Evolutionary conservation across 2,113 vertebrate genomes (phyloP), one percentile per base, ranked within the genome.

Genomic region (Plestiodon gilberti): DNA sequence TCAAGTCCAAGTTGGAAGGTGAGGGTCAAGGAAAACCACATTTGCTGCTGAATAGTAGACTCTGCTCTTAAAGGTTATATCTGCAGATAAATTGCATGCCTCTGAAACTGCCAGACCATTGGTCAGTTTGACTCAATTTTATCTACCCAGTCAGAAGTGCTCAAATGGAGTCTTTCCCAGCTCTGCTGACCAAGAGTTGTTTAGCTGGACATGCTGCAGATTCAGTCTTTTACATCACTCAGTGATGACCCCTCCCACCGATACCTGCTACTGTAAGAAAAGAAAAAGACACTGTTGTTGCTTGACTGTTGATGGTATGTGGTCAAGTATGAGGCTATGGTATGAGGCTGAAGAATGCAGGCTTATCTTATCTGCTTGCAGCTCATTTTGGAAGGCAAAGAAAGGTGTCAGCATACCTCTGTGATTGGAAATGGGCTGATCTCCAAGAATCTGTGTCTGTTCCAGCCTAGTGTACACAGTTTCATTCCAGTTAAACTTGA

Each of bases 291-390:
- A 48, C 23, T 83, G 10, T 25, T 25, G 4, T 40, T 78, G 83
- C 48, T 78, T 69, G 61, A 11, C 10, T 28, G 23, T 85, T 52
- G 64, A 52, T 69, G 43, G 75, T 40, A 40, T 85, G 75, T 77
- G 17, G 28, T 35, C 43, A 67, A 69, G 40, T 28, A 52, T 48
- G 14, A 55, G n/a, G n/a, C n/a, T n/a, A n/a, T n/a, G n/a, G n/a
- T 71, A 38, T 11, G 48, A 57, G 22, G 65, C 22, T 28, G 74
- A 77, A 84, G 62, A 84, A 65, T 57, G 55, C 79, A n/a, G n/a
- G 23, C 73, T 77, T 67, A 52, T 81, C 40, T 57, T 78, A 85
- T 85, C 75, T 85, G 61, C 74, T 22, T 83, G n/a, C 52, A 20
- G 6, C 67, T 55, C 59, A 52, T 83, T 74, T 75, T n/a, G 59